Percentiles rank a stretch among this genome's conserved stretches.
Conservation (phyloP, 2,797 vertebrate species). For the Manis crassicaudata region DNA sequence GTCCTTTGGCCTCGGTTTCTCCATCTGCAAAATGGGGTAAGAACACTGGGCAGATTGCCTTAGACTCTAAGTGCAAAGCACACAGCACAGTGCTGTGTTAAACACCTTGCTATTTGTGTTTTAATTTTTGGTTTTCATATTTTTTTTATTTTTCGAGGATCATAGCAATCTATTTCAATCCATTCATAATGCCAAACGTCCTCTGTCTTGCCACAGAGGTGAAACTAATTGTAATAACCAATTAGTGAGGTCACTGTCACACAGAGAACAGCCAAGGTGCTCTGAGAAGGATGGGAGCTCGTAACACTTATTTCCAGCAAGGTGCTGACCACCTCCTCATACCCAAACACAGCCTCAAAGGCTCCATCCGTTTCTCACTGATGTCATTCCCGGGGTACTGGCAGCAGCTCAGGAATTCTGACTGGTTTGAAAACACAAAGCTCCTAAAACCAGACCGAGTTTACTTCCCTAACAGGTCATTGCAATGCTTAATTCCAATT, state of each 20-base stretch:
- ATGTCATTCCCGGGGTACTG: not conserved
- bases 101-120: not conserved
- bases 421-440: conserved; percentile 37
- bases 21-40: not conserved
- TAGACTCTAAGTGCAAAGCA: fast-evolving
- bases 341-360: not conserved
- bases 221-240: conserved; percentile 13
- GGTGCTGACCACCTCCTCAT: not conserved
- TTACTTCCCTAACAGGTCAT: conserved; percentile 56
- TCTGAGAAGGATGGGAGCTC: not conserved
- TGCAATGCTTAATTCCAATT: conserved; percentile 50
- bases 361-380: conserved; percentile 17
- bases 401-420: not conserved
- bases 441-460: conserved; percentile 12
- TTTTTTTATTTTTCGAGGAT: not conserved
- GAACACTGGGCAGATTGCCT: no score
- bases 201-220: not conserved
- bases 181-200: not conserved
- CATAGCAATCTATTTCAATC: not conserved
- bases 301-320: not conserved
- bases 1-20: not conserved
- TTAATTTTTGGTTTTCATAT: not conserved
- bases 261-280: not conserved
- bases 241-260: not conserved
- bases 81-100: no score